Evolutionary conservation across 2,888 invertebrate species (phyloP).

Genomic region (Sesia apiformis): DNA sequence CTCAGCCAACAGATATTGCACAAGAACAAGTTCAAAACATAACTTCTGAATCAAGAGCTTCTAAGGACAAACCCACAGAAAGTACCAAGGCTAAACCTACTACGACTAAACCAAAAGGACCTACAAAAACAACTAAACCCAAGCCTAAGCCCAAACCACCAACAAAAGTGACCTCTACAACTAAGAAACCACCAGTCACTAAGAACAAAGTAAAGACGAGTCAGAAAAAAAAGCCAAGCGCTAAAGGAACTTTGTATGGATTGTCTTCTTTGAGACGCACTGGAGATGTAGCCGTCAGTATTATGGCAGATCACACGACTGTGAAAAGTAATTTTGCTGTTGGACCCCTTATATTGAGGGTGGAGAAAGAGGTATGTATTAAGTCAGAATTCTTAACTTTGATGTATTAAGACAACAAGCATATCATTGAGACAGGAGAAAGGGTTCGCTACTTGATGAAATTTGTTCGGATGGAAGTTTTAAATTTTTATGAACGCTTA

Average conservation of each 20-base stretch:
- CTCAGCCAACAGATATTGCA: conserved; percentile 16
- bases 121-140: conserved; percentile 34
- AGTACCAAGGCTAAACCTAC: conserved; percentile 50
- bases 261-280: conserved; percentile 84
- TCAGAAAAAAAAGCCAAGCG: conserved; percentile 75
- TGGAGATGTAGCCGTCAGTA: conserved; percentile 86
- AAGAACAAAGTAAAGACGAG: conserved; percentile 57
- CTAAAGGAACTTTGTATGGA: conserved; percentile 86
- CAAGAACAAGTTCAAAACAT: conserved; percentile 16
- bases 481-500: background rate
- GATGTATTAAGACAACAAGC: background rate
- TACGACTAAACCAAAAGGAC: conserved; percentile 25
- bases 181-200: conserved; percentile 44
- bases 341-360: conserved; percentile 85
- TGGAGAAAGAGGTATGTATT: conserved; percentile 79
- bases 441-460: background rate
- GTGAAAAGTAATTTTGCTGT: conserved; percentile 87
- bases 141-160: conserved; percentile 35
- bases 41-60: conserved; percentile 36
- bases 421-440: background rate
- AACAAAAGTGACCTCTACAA: conserved; percentile 26
- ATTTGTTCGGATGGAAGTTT: background rate
- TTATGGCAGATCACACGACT: conserved; percentile 86
- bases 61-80: conserved; percentile 37
- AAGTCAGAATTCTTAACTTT: too few relatives aligned